phyloP scores from a whole-genome alignment of 1,140 invertebrate species.

The Vanessa tameamea region DNA sequence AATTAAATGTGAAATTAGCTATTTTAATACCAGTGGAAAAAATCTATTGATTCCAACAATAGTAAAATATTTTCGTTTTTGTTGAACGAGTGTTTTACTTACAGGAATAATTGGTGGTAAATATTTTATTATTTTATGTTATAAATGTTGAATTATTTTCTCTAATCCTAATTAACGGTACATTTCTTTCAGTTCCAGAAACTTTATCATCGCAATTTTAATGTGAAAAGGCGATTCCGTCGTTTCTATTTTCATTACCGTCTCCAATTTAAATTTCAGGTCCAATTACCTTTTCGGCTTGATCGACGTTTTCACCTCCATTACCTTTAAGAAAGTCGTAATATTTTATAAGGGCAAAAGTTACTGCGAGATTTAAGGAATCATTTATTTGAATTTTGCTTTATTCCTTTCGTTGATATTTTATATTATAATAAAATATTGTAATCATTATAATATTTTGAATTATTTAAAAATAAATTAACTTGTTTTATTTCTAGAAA shows the following conservation, averaged over 20 bases:
- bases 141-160: too few species aligned
- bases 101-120: too few species aligned
- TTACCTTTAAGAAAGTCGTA: constrained; percentile 15
- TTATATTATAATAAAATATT: background rate
- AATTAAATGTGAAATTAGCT: too few species aligned
- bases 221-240: constrained; percentile 7
- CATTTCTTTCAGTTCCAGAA: background rate
- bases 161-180: background rate
- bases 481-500: too few species aligned
- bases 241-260: constrained; percentile 24
- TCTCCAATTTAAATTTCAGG: constrained; percentile 22
- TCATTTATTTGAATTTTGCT: background rate
- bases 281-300: constrained; percentile 17
- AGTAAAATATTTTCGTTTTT: too few species aligned
- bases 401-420: background rate
- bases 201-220: constrained; percentile 6
- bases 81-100: too few species aligned
- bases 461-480: too few species aligned
- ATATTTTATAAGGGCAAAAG: constrained; percentile 14
- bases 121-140: too few species aligned
- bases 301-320: constrained; percentile 22
- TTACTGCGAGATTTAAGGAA: background rate
- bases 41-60: too few species aligned
- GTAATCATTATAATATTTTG: too few species aligned
- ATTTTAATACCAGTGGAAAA: too few species aligned